Conservation (phyloP, 1,140 invertebrate species). For the Cherax quadricarinatus region DNA sequence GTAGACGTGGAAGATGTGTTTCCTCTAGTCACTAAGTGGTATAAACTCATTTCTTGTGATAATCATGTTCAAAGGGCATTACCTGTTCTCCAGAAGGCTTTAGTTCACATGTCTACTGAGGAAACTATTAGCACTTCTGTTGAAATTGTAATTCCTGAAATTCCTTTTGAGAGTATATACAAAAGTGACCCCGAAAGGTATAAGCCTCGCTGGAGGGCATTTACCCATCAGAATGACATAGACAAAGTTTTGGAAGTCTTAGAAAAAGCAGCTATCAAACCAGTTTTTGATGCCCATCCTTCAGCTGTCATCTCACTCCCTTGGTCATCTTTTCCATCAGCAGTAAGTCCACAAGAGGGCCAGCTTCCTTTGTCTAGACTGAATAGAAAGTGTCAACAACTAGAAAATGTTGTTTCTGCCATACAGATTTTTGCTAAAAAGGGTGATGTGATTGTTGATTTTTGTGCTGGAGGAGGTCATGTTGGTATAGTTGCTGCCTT, state of each 20-base stretch:
- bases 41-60: constrained; percentile 8
- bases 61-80: constrained; percentile 26
- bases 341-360: constrained; percentile 80
- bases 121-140: background rate
- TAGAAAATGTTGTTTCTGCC: constrained; percentile 91
- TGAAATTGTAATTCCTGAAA: constrained; percentile 74
- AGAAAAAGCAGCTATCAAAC: constrained; percentile 39
- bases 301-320: background rate
- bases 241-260: constrained; percentile 43
- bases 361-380: constrained; percentile 86
- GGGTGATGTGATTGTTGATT: constrained; percentile 88
- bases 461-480: constrained; percentile 95
- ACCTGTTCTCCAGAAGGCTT: constrained; percentile 30
- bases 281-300: constrained; percentile 23
- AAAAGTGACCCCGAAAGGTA: constrained; percentile 87
- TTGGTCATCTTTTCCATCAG: constrained; percentile 33
- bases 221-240: constrained; percentile 81
- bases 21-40: constrained; percentile 66
- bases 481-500: constrained; percentile 91
- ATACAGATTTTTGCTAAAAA: constrained; percentile 77
- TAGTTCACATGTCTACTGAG: constrained; percentile 2
- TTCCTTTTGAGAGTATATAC: constrained; percentile 84
- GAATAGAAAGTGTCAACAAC: constrained; percentile 89
- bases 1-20: constrained; percentile 32
- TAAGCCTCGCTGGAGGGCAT: constrained; percentile 84